These are phyloP conservation scores for Chiroxiphia lanceolata DNA, from an alignment of 2,797 vertebrate species.

Conservation along the genomic window DNA sequence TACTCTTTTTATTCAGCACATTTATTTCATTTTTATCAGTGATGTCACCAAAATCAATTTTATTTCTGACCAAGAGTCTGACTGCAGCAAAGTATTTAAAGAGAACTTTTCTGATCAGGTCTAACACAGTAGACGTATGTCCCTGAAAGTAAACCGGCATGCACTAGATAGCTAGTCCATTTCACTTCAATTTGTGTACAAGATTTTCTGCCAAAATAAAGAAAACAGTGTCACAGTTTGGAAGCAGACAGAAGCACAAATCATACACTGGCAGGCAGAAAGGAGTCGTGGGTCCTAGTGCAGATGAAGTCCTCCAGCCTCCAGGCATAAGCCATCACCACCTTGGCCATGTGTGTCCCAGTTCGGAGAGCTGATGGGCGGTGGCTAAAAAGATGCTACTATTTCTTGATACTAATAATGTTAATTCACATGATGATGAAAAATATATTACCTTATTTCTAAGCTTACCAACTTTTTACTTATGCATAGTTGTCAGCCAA, in stretches of 20 bases:
- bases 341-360: background rate
- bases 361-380: background rate
- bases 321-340: background rate
- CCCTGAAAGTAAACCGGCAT: background rate
- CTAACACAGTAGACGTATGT: background rate
- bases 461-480: background rate
- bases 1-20: background rate
- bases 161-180: background rate
- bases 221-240: background rate
- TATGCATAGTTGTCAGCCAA: background rate
- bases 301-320: background rate
- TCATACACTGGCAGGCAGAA: background rate
- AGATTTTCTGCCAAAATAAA: background rate
- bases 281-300: fast-evolving
- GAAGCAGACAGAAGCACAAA: background rate
- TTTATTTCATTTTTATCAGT: background rate
- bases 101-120: background rate
- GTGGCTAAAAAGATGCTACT: background rate
- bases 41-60: background rate
- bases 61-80: background rate
- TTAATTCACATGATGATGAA: background rate
- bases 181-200: background rate
- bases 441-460: background rate
- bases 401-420: background rate
- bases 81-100: background rate